Percentiles rank a stretch among this genome's conserved stretches.
Conservation (phyloP, 2,888 invertebrate species). For the Mamestra brassicae region DNA sequence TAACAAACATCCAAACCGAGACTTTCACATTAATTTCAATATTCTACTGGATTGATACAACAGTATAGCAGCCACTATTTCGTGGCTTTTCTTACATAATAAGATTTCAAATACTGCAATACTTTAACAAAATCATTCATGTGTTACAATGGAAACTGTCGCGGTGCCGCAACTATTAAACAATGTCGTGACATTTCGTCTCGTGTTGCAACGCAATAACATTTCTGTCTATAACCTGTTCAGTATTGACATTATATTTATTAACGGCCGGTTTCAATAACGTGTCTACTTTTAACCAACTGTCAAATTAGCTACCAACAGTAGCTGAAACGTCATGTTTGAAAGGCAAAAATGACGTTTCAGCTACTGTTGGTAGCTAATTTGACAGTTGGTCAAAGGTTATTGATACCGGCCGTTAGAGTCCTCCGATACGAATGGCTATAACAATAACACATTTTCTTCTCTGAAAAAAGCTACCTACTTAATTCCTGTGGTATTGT, state of each 20-base stretch:
- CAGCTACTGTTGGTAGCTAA: too few species aligned
- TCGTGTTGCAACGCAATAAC: not conserved
- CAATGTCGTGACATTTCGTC: not conserved
- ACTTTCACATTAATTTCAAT: not conserved
- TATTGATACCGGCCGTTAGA: too few species aligned
- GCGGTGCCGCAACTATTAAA: not conserved
- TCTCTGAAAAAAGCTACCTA: not conserved
- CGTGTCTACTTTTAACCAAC: too few species aligned
- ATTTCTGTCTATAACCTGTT: not conserved
- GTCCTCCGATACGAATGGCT: not conserved
- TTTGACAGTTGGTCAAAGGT: too few species aligned
- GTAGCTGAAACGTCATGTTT: too few species aligned
- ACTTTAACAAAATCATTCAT: constrained; percentile 1
- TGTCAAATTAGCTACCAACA: too few species aligned
- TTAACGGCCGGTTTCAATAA: too few species aligned
- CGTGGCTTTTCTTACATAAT: constrained; percentile 16
- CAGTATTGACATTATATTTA: not conserved
- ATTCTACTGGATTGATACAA: not conserved
- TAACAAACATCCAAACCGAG: not conserved
- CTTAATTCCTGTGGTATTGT: not conserved
- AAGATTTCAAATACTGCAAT: constrained; percentile 16
- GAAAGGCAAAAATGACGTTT: too few species aligned
- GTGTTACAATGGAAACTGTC: constrained; percentile 8
- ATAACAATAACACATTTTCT: too few species aligned
- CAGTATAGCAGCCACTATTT: not conserved